A percentile compares a stretch with the other conserved stretches of the same genome.
These are phyloP conservation scores for Salpingus planirostris DNA, from an alignment of 2,888 invertebrate genomes.

Conservation along the genomic window DNA sequence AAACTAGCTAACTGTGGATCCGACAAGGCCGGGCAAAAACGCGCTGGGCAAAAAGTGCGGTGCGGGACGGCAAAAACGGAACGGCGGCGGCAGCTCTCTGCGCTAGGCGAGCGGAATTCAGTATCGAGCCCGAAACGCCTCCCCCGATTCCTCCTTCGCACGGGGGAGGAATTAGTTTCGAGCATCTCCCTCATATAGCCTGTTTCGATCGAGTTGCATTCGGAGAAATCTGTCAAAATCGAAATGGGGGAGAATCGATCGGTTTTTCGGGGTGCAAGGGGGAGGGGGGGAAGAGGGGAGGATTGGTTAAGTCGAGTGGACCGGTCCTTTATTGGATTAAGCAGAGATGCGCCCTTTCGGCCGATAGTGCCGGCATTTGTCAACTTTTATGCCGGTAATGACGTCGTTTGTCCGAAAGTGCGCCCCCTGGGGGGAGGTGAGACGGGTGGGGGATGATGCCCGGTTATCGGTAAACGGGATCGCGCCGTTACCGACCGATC, in stretches of 20 bases:
- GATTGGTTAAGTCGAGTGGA: too few species aligned
- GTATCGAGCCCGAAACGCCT: constrained; percentile 1
- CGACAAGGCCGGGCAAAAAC: constrained; percentile 37
- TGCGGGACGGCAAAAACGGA: constrained; percentile 35
- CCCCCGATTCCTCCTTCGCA: constrained; percentile 2
- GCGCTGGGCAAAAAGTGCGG: constrained; percentile 31
- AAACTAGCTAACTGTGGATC: constrained; percentile 46
- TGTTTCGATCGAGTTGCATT: too few species aligned
- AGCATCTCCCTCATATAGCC: too few species aligned
- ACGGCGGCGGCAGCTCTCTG: constrained; percentile 3
- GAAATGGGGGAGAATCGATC: too few species aligned
- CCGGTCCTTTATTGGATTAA: too few species aligned
- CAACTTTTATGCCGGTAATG: constrained; percentile 41
- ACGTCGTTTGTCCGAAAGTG: constrained; percentile 36
- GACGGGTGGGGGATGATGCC: too few species aligned
- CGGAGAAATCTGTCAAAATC: too few species aligned
- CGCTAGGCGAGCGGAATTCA: not conserved
- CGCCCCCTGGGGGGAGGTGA: constrained; percentile 26
- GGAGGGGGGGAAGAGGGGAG: too few species aligned
- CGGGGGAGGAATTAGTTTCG: constrained; percentile 24
- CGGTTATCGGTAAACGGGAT: too few species aligned
- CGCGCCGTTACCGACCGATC: too few species aligned
- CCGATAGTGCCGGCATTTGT: constrained; percentile 34
- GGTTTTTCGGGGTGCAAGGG: too few species aligned
- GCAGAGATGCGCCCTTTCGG: too few species aligned